Base-by-base conservation (phyloP, 2,888 invertebrate genomes). In the Mythimna lalbum region DNA sequence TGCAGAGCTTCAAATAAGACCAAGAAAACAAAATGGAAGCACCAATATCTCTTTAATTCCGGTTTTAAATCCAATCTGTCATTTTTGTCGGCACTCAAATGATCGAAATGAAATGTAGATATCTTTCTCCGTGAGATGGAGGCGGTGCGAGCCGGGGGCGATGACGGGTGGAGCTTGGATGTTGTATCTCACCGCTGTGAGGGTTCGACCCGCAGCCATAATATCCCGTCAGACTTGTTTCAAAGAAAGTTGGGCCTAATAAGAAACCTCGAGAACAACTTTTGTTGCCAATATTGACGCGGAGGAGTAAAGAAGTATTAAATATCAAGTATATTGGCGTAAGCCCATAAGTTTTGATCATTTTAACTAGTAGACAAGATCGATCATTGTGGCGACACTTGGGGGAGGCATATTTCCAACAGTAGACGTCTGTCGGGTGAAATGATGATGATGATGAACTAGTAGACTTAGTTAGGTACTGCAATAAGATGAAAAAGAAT, bases 171-270 rank as follows among this genome's bases (percentile, higher is more conserved):
- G 33, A 39, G 43, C 12, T 27, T 69, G 23, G 62, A 61, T 68
- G 17, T 50, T 49, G 27, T 70, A 49, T 53, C 63, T 67, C 55
- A 66, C 57, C 49, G 50, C 62, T 62, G 9, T 52, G 66, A 27
- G 74, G 56, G 56, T 57, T 27, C 36, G 52, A 66, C 14, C 64
- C 61, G 43, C 50, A 47, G 27, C 53, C 27, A 5, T 43, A 43
- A 39, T 59, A 76, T 53, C 63, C 47, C 62, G 69, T 69, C 76
- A 50, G 70, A 69, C 55, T 63, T 49, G 60, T 63, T 72, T 56
- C 60, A 43, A 76, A 75, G 74, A 55, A 76, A 70, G 70, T 76
- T 55, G 49, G n/a, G 27, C 31, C 52, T 60, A 23, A 33, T 57
- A 52, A 36, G 21, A 60, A 59, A 61, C 53, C 27, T 50, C 4